A percentile compares a stretch with the other conserved stretches of the same genome.
Conservation (phyloP, 1,140 invertebrate species). For the Hyles euphorbiae region DNA sequence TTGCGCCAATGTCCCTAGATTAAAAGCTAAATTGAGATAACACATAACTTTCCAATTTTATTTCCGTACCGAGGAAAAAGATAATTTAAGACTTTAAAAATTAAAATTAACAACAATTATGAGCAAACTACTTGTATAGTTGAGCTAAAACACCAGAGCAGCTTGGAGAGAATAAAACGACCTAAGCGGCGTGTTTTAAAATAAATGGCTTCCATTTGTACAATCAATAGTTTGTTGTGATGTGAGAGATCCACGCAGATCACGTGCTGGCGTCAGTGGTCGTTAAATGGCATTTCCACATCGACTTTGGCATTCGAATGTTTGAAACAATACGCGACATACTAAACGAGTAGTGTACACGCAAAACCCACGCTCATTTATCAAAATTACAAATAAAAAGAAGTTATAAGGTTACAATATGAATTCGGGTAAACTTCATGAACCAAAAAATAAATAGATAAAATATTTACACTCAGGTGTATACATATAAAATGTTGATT, state of each 20-base stretch:
- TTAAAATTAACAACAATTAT: slow-evolving; percentile 69
- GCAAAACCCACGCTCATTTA: slow-evolving; percentile 1
- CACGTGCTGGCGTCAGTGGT: slow-evolving; percentile 42
- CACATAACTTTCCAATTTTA: slow-evolving; percentile 50
- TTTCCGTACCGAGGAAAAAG: slow-evolving; percentile 37
- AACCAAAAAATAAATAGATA: slow-evolving; percentile 64
- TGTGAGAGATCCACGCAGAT: slow-evolving; percentile 58
- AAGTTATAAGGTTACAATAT: slow-evolving; percentile 38
- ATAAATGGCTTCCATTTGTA: slow-evolving; percentile 68
- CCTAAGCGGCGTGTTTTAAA: slow-evolving; percentile 35
- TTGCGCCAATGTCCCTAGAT: slow-evolving; percentile 38
- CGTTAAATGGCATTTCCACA: slow-evolving; percentile 59
- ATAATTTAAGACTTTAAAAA: slow-evolving; percentile 44
- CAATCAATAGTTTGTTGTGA: slow-evolving; percentile 67
- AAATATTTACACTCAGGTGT: slow-evolving; percentile 62
- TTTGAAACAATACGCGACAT: slow-evolving; percentile 31
- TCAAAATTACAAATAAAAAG: slow-evolving; percentile 16
- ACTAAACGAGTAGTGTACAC: neutral
- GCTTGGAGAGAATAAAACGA: slow-evolving; percentile 61
- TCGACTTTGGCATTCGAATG: slow-evolving; percentile 70
- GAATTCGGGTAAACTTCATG: slow-evolving; percentile 70
- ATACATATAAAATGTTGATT: slow-evolving; percentile 70
- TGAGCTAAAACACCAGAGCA: slow-evolving; percentile 72
- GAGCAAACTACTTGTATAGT: slow-evolving; percentile 68
- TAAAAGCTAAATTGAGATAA: slow-evolving; percentile 55